Evolutionary conservation across 2,797 vertebrate genomes (phyloP).

Genomic region (Sebastes hubbsi): DNA sequence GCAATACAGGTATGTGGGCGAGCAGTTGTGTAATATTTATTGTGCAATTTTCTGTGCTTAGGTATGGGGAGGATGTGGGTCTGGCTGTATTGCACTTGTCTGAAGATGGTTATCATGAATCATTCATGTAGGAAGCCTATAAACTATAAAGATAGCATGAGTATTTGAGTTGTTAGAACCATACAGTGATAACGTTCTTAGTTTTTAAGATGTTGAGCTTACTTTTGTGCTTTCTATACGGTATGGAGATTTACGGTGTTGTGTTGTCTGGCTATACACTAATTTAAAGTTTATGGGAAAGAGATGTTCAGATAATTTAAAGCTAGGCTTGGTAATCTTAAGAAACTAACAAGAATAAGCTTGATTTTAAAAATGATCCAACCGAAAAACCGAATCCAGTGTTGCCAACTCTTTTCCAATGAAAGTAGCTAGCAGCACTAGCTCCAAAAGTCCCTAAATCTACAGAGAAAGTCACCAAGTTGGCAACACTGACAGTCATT

Average conservation of each 20-base stretch:
- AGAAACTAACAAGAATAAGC: too few relatives aligned
- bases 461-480: too few relatives aligned
- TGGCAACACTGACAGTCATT: too few relatives aligned
- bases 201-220: not conserved
- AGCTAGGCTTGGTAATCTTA: too few relatives aligned
- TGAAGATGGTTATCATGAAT: not conserved
- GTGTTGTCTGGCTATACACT: not conserved
- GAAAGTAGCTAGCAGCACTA: too few relatives aligned
- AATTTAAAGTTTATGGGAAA: not conserved
- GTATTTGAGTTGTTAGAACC: not conserved
- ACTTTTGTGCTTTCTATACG: not conserved
- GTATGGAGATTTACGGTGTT: not conserved
- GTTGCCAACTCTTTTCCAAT: too few relatives aligned
- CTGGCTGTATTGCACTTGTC: not conserved
- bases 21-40: not conserved
- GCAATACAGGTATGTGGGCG: constrained; percentile 90
- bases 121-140: not conserved
- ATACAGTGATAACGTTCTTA: not conserved
- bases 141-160: not conserved
- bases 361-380: too few relatives aligned
- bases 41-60: not conserved
- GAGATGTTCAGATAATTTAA: not conserved
- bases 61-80: not conserved
- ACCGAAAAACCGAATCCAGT: too few relatives aligned
- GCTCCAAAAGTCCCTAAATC: too few relatives aligned